These are phyloP conservation scores for Diarsia dahlii DNA, from an alignment of 2,888 invertebrate species.

Conservation along the genomic window DNA sequence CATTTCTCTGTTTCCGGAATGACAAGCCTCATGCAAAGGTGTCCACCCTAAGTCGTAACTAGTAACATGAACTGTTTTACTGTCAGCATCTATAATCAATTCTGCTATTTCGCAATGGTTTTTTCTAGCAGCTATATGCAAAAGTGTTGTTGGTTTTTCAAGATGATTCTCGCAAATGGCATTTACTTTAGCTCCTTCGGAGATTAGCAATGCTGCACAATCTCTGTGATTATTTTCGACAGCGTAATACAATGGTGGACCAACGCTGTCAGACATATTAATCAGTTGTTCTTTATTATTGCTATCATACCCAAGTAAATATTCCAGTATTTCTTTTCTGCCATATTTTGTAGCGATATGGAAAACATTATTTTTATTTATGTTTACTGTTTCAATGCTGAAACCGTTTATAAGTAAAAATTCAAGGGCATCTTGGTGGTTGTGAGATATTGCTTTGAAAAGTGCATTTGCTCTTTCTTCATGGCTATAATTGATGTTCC, in stretches of 20 bases:
- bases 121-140: constrained; percentile 79
- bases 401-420: constrained; percentile 81
- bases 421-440: constrained; percentile 78
- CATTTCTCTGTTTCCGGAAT: constrained; percentile 86
- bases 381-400: constrained; percentile 78
- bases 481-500: constrained; percentile 73
- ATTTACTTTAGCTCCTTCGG: constrained; percentile 61
- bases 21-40: constrained; percentile 80
- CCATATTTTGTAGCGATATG: constrained; percentile 79
- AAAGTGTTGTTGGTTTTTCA: constrained; percentile 13
- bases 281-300: constrained; percentile 61
- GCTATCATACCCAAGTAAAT: constrained; percentile 83
- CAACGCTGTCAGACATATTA: constrained; percentile 35
- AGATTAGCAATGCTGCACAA: constrained; percentile 76
- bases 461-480: constrained; percentile 82
- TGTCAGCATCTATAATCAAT: constrained; percentile 76
- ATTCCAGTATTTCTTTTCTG: constrained; percentile 84
- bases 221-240: constrained; percentile 56
- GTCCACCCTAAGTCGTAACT: constrained; percentile 16
- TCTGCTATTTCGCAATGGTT: constrained; percentile 76
- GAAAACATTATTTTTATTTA: constrained; percentile 84
- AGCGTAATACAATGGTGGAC: constrained; percentile 65
- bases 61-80: constrained; percentile 66
- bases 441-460: constrained; percentile 80
- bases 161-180: constrained; percentile 30